Base-by-base conservation (phyloP, 2,797 vertebrate species). In the Sphenopsis melanotis region DNA sequence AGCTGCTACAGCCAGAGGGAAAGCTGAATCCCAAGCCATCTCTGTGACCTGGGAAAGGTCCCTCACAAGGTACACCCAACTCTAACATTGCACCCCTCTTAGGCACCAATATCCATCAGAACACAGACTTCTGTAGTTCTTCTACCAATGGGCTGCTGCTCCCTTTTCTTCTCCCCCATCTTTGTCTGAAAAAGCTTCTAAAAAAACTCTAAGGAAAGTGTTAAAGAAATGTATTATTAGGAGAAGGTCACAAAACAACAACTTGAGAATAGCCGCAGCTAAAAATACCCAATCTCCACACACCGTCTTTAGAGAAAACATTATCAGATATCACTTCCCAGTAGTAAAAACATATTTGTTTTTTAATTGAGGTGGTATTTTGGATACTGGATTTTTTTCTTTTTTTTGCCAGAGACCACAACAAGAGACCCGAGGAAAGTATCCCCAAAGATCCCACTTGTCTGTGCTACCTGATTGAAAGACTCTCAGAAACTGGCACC, bases 281-380 rank as follows among this genome's bases (percentile, higher is more conserved):
- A 89, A 94, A 95, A 93, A 94, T 86, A 93, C 14, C 26, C 5
- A 2, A 86, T 69, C 65, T 9, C n/a, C 71, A 91, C 89, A 75
- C 49, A 36, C 79, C 34, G 68, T 71, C 30, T 94, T 74, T 24
- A 63, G 42, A 77, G 64, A 93, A 87, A 85, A 85, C 29, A 50
- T 87, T 92, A 90, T 87, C 87, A 80, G 56, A 83, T 89, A 32
- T 83, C 80, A 74, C 53, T 80, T 89, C 68, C 65, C 75, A 77
- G 47, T 11, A 49, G 42, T 42, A 87, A 89, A 71, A 92, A 83
- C 44, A 20, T 16, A 39, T n/a, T 53, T 91, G 46, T 39, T 85
- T 82, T 92, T 60, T 47, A 83, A 70, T 87, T 83, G 66, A 66
- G 39, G 20, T 32, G 16, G 36, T 30, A 47, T 55, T 85, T 81